Evolutionary conservation across 2,113 vertebrate species (phyloP).

Genomic region (Passer montanus): DNA sequence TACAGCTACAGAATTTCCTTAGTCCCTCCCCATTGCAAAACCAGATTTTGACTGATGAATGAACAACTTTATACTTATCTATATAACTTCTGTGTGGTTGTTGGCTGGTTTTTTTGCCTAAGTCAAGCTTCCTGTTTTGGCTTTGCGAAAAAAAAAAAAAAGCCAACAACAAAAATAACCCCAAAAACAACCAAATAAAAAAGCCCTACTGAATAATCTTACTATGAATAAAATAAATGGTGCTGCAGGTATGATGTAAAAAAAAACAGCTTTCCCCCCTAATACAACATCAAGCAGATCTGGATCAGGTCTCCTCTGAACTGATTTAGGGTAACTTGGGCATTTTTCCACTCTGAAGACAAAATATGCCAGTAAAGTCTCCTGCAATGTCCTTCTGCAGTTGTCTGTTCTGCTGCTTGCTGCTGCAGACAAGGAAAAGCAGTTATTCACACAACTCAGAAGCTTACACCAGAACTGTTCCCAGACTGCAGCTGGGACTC

Average conservation of each 20-base stretch:
- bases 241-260: background rate
- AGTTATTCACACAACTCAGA: background rate
- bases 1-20: background rate
- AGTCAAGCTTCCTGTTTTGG: background rate
- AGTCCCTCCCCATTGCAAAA: background rate
- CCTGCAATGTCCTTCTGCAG: background rate
- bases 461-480: background rate
- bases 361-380: background rate
- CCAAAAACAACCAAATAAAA: background rate
- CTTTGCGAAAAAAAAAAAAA: background rate
- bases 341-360: background rate
- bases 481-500: conserved; percentile 10
- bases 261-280: background rate
- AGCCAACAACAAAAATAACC: background rate
- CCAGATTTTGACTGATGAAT: background rate
- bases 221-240: background rate
- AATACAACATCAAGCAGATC: background rate
- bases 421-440: background rate
- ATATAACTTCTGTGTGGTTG: background rate
- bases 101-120: background rate
- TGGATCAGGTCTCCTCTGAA: background rate
- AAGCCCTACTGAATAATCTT: background rate
- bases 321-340: background rate
- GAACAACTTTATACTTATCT: background rate
- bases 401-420: background rate